phyloP scores from a whole-genome alignment of 2,888 invertebrate species.

The Dryomyza anilis region DNA sequence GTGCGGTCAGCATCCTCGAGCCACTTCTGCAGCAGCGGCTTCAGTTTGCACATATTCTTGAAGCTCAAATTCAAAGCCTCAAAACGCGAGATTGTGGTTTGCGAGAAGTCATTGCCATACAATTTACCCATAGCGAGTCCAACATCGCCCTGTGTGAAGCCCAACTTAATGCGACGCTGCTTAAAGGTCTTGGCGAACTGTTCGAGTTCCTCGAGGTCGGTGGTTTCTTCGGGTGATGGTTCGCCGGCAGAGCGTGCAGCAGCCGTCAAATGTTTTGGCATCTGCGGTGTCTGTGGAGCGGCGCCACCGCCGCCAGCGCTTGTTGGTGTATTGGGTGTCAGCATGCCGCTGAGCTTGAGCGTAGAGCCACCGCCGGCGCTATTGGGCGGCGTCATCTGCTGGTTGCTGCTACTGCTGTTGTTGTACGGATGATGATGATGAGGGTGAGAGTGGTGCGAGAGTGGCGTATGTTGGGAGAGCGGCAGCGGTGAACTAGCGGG shows the following conservation, averaged over 20 bases:
- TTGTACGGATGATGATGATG: no score
- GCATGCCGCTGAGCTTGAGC: constrained; percentile 61
- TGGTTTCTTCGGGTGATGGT: constrained; percentile 90
- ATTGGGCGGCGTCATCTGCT: constrained; percentile 63
- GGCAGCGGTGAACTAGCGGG: constrained; percentile 56
- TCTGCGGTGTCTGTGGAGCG: constrained; percentile 51
- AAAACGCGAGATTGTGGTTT: constrained; percentile 98
- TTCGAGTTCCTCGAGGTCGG: constrained; percentile 96
- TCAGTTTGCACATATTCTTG: constrained; percentile 99
- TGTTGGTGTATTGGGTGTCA: constrained; percentile 67
- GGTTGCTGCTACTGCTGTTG: constrained; percentile 24
- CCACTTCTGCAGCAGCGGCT: constrained; percentile 97
- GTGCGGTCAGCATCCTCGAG: constrained; percentile 91
- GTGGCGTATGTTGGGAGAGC: constrained; percentile 30
- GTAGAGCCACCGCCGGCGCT: constrained; percentile 35
- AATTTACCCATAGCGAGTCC: constrained; percentile 98
- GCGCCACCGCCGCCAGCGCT: no score
- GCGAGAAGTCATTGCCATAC: constrained; percentile 98
- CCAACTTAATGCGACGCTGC: constrained; percentile 94
- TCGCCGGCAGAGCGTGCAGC: constrained; percentile 73
- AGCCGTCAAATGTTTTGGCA: constrained; percentile 62
- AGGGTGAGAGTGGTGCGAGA: constrained; percentile 28
- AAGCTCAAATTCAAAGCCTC: constrained; percentile 98
- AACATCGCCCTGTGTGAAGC: constrained; percentile 99
- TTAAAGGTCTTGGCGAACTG: constrained; percentile 99